Conservation (phyloP, 1,140 invertebrate species). For the Arion vulgaris region DNA sequence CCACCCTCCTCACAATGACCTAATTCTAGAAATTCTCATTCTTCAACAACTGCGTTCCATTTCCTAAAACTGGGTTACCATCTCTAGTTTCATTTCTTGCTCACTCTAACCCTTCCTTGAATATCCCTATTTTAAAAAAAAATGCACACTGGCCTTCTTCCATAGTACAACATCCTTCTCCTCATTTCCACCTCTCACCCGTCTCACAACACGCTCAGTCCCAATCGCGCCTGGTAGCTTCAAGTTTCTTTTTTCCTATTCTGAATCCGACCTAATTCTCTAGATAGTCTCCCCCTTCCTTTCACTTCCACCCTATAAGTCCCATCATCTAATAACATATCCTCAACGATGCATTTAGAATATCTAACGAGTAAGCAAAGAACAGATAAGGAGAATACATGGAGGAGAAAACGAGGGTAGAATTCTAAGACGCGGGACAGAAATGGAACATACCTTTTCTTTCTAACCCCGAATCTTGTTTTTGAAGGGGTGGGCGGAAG, state of each 20-base stretch:
- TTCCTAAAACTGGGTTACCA: not conserved
- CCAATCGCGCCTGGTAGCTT: not conserved
- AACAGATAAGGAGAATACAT: not conserved
- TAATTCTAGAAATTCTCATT: not conserved
- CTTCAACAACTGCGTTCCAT: constrained; percentile 4
- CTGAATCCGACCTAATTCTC: not conserved
- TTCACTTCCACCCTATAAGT: not conserved
- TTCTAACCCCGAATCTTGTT: not conserved
- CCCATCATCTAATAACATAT: no score
- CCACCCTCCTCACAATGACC: not conserved
- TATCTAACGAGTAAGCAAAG: not conserved
- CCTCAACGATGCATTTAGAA: not conserved
- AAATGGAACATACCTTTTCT: not conserved
- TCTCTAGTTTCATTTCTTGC: not conserved
- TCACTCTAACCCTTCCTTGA: not conserved
- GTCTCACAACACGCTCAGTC: not conserved
- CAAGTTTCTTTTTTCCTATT: not conserved
- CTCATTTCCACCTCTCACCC: not conserved
- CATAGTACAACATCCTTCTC: not conserved
- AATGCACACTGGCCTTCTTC: not conserved
- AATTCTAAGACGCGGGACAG: not conserved
- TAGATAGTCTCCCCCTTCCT: not conserved
- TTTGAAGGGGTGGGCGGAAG: constrained; percentile 8
- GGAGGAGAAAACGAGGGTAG: not conserved
- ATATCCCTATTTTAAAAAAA: not conserved